These are phyloP conservation scores for Drosophila nigricruria DNA, from an alignment of 2,888 invertebrate genomes.

Conservation along the genomic window DNA sequence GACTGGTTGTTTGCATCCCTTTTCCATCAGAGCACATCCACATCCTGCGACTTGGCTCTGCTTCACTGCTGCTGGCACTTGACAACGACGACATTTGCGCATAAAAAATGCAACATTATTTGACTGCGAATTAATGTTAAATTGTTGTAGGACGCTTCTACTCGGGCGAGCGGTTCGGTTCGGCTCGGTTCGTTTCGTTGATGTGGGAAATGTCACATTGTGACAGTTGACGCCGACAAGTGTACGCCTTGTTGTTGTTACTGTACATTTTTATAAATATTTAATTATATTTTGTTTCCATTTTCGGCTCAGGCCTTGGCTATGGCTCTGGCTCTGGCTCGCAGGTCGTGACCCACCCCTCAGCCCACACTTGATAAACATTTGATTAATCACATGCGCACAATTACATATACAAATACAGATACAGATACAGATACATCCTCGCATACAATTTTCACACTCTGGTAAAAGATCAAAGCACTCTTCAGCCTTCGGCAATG, in stretches of 20 bases:
- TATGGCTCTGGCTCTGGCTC: not conserved
- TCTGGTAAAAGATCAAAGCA: slow-evolving; percentile 68
- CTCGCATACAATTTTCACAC: slow-evolving; percentile 53
- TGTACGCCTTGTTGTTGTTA: slow-evolving; percentile 73
- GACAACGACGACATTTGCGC: slow-evolving; percentile 83
- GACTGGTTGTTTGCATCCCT: slow-evolving; percentile 46
- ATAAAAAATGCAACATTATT: slow-evolving; percentile 83
- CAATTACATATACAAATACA: slow-evolving; percentile 22
- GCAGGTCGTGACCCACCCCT: slow-evolving; percentile 16
- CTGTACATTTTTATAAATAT: slow-evolving; percentile 78
- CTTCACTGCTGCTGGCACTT: slow-evolving; percentile 74
- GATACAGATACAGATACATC: not conserved
- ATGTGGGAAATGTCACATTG: slow-evolving; percentile 84
- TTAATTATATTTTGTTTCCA: slow-evolving; percentile 77
- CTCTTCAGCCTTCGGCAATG: slow-evolving; percentile 35
- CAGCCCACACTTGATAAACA: slow-evolving; percentile 53
- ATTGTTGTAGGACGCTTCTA: slow-evolving; percentile 68
- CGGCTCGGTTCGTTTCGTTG: slow-evolving; percentile 63
- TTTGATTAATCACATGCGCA: slow-evolving; percentile 72
- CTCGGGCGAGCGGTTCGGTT: slow-evolving; percentile 22
- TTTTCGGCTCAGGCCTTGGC: slow-evolving; percentile 36
- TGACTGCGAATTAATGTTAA: slow-evolving; percentile 83
- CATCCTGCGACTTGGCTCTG: slow-evolving; percentile 41
- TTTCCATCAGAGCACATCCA: slow-evolving; percentile 47
- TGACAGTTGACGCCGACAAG: slow-evolving; percentile 74